Percentiles rank a stretch among this genome's conserved stretches.
Conservation (phyloP, 2,888 invertebrate genomes). For the Cremastinae sp. region DNA sequence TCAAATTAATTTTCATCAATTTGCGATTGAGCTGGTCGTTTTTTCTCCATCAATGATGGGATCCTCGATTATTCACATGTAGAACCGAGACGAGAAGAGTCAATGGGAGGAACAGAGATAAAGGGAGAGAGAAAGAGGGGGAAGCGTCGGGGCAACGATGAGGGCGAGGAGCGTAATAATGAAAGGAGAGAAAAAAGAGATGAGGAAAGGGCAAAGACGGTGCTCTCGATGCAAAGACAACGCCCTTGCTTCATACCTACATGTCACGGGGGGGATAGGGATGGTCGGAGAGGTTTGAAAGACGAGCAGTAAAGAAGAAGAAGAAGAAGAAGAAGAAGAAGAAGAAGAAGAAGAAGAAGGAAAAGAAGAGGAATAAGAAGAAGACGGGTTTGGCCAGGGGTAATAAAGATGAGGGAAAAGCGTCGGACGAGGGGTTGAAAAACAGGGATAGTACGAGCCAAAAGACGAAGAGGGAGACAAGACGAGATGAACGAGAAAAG, state of each 20-base stretch:
- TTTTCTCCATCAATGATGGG: not conserved
- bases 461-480: conserved; percentile 52
- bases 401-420: conserved; percentile 59
- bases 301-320: conserved; percentile 56
- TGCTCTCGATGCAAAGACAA: conserved; percentile 75
- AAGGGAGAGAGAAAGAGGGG: no score
- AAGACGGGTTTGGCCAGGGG: conserved; percentile 3
- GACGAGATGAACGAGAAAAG: conserved; percentile 35
- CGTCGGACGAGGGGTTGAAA: conserved; percentile 51
- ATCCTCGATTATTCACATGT: conserved; percentile 14
- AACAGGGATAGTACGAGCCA: conserved; percentile 41
- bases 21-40: not conserved
- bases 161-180: not conserved
- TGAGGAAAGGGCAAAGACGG: conserved; percentile 54
- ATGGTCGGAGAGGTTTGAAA: conserved; percentile 28
- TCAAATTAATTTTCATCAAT: conserved; percentile 17
- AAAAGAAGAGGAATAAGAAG: conserved; percentile 2
- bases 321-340: conserved; percentile 10
- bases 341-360: conserved; percentile 43
- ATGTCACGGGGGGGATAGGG: conserved; percentile 52
- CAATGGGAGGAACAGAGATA: no score
- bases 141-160: no score
- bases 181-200: not conserved
- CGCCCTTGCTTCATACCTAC: conserved; percentile 76
- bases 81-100: no score